A percentile compares a stretch with the other conserved stretches of the same genome.
Evolutionary conservation across 2,113 vertebrate genomes (phyloP).

Genomic region (Engystomops pustulosus): DNA sequence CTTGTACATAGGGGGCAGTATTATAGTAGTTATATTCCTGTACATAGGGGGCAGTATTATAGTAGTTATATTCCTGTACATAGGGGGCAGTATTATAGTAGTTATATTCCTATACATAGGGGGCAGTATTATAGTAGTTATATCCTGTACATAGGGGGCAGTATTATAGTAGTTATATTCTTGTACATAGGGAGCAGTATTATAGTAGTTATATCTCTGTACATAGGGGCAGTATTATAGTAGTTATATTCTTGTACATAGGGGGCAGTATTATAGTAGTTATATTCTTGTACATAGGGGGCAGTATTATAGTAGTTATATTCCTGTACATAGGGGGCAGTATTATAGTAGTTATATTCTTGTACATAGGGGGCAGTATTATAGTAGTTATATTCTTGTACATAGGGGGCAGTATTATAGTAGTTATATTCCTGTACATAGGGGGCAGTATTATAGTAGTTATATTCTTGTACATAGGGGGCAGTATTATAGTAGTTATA

Average conservation of each 20-base stretch:
- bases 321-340: slow-evolving; percentile 1
- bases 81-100: slow-evolving; percentile 9
- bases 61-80: slow-evolving; percentile 9
- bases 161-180: slow-evolving; percentile 12
- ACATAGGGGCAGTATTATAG: slow-evolving; percentile 8
- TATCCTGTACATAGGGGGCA: not conserved
- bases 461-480: slow-evolving; percentile 6
- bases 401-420: slow-evolving; percentile 7
- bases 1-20: not conserved
- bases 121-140: slow-evolving; percentile 6
- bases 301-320: slow-evolving; percentile 16
- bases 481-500: slow-evolving; percentile 18
- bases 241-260: slow-evolving; percentile 11
- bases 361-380: not conserved
- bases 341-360: slow-evolving; percentile 23
- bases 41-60: slow-evolving; percentile 7
- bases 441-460: slow-evolving; percentile 2
- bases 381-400: slow-evolving; percentile 21
- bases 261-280: not conserved
- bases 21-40: slow-evolving; percentile 17
- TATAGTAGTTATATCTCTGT: slow-evolving; percentile 10
- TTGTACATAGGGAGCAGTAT: not conserved
- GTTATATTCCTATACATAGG: slow-evolving; percentile 5
- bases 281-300: slow-evolving; percentile 4
- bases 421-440: slow-evolving; percentile 6